A percentile compares a stretch with the other conserved stretches of the same genome.
Evolutionary conservation across 2,797 vertebrate species (phyloP).

Genomic region (Peromyscus attwateri): DNA sequence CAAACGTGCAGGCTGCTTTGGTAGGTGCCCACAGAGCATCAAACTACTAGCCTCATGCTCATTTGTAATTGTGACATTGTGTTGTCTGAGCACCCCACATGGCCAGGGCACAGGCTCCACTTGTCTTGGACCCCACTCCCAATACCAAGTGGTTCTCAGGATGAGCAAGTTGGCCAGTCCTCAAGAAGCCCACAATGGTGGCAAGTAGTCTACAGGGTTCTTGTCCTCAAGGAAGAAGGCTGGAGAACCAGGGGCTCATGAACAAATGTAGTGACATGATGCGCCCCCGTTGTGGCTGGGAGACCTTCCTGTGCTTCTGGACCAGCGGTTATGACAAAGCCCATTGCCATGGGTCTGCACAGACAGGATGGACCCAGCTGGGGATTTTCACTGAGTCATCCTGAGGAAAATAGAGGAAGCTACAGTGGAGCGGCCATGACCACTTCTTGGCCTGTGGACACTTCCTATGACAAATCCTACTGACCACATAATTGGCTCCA

Average conservation of each 20-base stretch:
- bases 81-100: background rate
- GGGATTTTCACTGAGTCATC: slow-evolving; percentile 57
- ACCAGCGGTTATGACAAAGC: background rate
- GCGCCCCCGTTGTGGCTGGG: background rate
- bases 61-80: background rate
- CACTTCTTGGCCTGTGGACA: slow-evolving; percentile 46
- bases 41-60: background rate
- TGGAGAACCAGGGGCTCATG: background rate
- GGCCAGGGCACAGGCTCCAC: background rate
- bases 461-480: slow-evolving; percentile 61
- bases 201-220: background rate
- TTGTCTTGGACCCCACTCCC: background rate
- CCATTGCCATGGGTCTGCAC: background rate
- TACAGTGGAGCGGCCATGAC: background rate
- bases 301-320: background rate
- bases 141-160: background rate
- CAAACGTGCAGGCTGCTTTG: background rate
- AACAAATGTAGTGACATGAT: background rate
- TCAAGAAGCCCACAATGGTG: background rate
- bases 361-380: background rate
- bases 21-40: background rate
- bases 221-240: background rate
- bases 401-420: slow-evolving; percentile 52
- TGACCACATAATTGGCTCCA: background rate
- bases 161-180: background rate